Evolutionary conservation across 2,113 vertebrate genomes (phyloP), one percentile per base, ranked within the genome.

Genomic region (Miniopterus natalensis): DNA sequence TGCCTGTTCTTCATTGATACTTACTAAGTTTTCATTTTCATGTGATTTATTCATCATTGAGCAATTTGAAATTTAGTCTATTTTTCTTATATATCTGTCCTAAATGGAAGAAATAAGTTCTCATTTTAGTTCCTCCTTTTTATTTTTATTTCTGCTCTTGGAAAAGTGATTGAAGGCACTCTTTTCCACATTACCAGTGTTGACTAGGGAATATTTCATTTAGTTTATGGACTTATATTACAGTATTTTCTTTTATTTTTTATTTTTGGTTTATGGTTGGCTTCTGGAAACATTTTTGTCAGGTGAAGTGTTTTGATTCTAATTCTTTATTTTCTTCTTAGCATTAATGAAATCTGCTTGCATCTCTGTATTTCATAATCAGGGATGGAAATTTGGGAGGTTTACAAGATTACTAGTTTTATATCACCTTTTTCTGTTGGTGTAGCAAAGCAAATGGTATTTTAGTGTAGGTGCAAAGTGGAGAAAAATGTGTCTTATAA

Each of bases 31-130:
- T 89, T 71, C 94, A 51, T 68, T 80, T 21, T 68, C 29, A 68
- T 29, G 5, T 57, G 55, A 71, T 59, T 88, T 80, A 29, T 55
- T 90, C 9, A 63, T 63, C 65, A 42, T 20, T 88, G 21, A 74
- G 23, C 55, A 77, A 40, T 6, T 88, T 80, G 65, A 36, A 77
- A 53, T 55, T 59, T 80, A 74, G n/a, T 87, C 5, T 65, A 14
- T 90, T 90, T 95, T 93, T 77, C 42, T 91, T 70, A 6, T 29
- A 55, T 83, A 89, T 92, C 17, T 61, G 81, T 87, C 12, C 6
- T 53, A 4, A 85, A 77, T 71, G 3, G n/a, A 89, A 84, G 36
- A 90, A 77, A 25, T 45, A 83, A 53, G 5, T 63, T 14, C 4
- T 65, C 47, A 84, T 78, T 65, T 94, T 23, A 70, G 90, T 75